Percentiles rank a stretch among this genome's conserved stretches.
Conservation (phyloP, 1,140 invertebrate species). For the Cydia strobilella region DNA sequence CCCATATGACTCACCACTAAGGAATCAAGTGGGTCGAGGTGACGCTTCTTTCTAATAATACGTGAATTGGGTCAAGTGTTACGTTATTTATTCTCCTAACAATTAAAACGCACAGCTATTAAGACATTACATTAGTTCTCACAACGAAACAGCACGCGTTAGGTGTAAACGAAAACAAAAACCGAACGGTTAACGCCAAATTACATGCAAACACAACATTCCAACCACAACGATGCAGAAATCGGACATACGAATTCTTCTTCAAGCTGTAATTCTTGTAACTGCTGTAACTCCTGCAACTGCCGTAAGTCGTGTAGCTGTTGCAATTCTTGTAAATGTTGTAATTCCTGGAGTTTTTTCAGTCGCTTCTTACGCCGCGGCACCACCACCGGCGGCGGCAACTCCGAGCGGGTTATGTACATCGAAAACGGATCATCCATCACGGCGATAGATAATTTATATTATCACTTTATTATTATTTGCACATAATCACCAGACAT, state of each 20-base stretch:
- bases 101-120: background rate
- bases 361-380: slow-evolving; percentile 75
- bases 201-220: slow-evolving; percentile 39
- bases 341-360: slow-evolving; percentile 58
- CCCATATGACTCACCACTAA: slow-evolving; percentile 16
- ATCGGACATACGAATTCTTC: slow-evolving; percentile 42
- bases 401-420: slow-evolving; percentile 71
- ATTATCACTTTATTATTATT: slow-evolving; percentile 44
- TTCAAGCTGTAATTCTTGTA: slow-evolving; percentile 52
- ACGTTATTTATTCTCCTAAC: background rate
- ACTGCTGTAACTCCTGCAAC: slow-evolving; percentile 22
- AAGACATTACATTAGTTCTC: background rate
- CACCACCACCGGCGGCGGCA: slow-evolving; percentile 69
- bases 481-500: slow-evolving; percentile 33
- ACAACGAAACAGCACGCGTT: slow-evolving; percentile 19
- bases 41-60: slow-evolving; percentile 28
- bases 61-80: slow-evolving; percentile 23
- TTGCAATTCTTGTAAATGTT: slow-evolving; percentile 23
- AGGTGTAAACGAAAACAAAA: slow-evolving; percentile 21
- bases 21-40: slow-evolving; percentile 12
- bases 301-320: background rate
- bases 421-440: slow-evolving; percentile 76
- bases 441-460: slow-evolving; percentile 36
- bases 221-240: slow-evolving; percentile 35
- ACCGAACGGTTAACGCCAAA: slow-evolving; percentile 9